Base-by-base conservation (phyloP, 1,140 invertebrate species). In the Megalonaias nervosa region DNA sequence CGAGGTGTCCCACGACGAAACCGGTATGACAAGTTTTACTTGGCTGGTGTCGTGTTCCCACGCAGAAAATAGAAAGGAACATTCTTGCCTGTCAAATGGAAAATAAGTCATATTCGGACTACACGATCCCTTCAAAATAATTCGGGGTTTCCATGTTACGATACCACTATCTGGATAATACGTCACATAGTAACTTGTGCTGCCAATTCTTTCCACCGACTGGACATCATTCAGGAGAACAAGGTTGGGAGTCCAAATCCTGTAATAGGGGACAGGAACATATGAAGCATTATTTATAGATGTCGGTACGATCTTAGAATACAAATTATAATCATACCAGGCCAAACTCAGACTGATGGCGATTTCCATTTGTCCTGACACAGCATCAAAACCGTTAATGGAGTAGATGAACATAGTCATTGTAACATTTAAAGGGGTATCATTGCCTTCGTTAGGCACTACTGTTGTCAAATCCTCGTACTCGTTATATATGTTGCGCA, bases 81-180 rank as follows among this genome's bases (percentile, higher is more conserved):
- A 74, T n/a, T 23, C 55, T 31, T 74, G 72, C 21, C 67, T 67
- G 31, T 74, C 72, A 48, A 74, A 74, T 55, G 72, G 72, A 38
- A 58, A 74, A 57, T 57, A 74, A 11, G 65, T 59, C 72, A 74
- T 66, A 67, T 74, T 58, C 23, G 72, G 64, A 31, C 64, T 74
- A 23, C 72, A 74, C 5, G 72, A 64, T 15, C 64, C 64, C 13
- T 67, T 74, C 14, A 74, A 58, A 12, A 74, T 74, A 55, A 74
- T 67, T 26, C 72, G 17, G 5, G 72, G 72, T 23, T 59, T 56
- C 72, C 72, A 74, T 67, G 26, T 67, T 59, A 38, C 71, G 64
- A 48, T 72, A 62, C 19, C 71, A 59, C 2, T 59, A 48, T 38
- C 71, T 72, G 58, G 57, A 55, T 74, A 67, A 57, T 21, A 74